Evolutionary conservation across 2,113 vertebrate genomes (phyloP).

Genomic region (Cygnus buccinator): DNA sequence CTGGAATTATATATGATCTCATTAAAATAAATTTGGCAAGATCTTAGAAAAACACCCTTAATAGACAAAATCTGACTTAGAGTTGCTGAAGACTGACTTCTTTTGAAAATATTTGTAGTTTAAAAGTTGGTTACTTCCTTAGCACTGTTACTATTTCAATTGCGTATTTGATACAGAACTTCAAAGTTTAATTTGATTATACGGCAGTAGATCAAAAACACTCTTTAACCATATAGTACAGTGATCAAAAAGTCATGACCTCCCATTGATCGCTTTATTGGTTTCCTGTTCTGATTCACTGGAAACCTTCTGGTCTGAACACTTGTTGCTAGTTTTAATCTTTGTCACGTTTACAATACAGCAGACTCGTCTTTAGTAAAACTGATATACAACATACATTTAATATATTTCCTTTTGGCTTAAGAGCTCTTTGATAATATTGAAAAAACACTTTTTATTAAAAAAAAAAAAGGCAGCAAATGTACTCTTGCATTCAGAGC

Average conservation of each 20-base stretch:
- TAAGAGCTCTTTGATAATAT: slow-evolving; percentile 42
- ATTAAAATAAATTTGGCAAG: neutral
- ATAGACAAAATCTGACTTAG: neutral
- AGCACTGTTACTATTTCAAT: slow-evolving; percentile 52
- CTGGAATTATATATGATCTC: neutral
- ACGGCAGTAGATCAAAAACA: slow-evolving; percentile 65
- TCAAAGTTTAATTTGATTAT: slow-evolving; percentile 66
- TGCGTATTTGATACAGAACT: slow-evolving; percentile 61
- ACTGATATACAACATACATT: slow-evolving; percentile 27
- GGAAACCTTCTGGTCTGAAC: slow-evolving; percentile 77
- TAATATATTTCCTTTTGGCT: slow-evolving; percentile 46
- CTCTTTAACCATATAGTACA: slow-evolving; percentile 50
- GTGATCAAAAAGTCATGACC: slow-evolving; percentile 81
- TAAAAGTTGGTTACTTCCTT: slow-evolving; percentile 17
- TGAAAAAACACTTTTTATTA: neutral
- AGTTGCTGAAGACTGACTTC: neutral
- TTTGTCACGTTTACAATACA: slow-evolving; percentile 75
- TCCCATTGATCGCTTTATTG: slow-evolving; percentile 76
- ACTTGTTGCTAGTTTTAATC: slow-evolving; percentile 70
- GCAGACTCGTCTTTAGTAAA: slow-evolving; percentile 40
- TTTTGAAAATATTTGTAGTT: neutral
- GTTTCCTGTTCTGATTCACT: slow-evolving; percentile 87
- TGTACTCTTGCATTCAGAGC: neutral
- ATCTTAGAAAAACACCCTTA: neutral
- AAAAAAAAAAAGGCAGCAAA: neutral